Base-by-base conservation (phyloP, 2,888 invertebrate species). In the Pantelozetes paolii region DNA sequence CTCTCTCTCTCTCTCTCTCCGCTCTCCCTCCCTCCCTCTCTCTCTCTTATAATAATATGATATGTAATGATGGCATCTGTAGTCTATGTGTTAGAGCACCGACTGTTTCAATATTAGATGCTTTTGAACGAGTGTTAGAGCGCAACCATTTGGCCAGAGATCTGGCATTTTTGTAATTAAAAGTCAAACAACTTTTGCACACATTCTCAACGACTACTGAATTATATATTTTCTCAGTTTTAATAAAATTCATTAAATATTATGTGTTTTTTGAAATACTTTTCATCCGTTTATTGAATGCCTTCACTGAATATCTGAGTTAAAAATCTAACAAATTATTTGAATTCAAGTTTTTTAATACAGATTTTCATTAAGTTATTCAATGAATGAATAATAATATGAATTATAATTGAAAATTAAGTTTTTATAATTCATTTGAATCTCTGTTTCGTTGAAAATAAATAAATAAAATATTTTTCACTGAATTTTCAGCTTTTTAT, bases 161-260 rank as follows among this genome's bases (percentile, higher is more conserved):
- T 45, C 69, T 69, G 69, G 69, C 69, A 45, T 69, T 69, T 69
- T 45, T 69, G 26, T 69, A 69, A 69, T 69, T 69, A 69, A 69
- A 69, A 69, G 45, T 69, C 69, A 23, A 69, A 67, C 42, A 69
- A 20, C 45, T 42, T 20, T 26, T 40, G 13, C 69, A 28, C 23
- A 54, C 20, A 54, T 54, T 20, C 23, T 8, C 54, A 15, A 54
- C 23, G 28, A 54, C 6, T 54, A 3, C 15, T 54, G 13, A 23
- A 8, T 54, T 59, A 11, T 11, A 20, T 54, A 54, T 48, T 26
- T 67, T 32, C 36, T 40, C 15, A 40, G 11, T 40, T 67, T 40
- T 40, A 67, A 40, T 67, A 69, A 69, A 57, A 69, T 69, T 69
- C 69, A 69, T 69, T 42, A 69, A 69, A 69, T 69, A 45, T 11